A percentile compares a stretch with the other conserved stretches of the same genome.
Evolutionary conservation across 35 echinoderm and acorn worm genomes (phyloP).

Genomic region (Ophioderma brevispina): DNA sequence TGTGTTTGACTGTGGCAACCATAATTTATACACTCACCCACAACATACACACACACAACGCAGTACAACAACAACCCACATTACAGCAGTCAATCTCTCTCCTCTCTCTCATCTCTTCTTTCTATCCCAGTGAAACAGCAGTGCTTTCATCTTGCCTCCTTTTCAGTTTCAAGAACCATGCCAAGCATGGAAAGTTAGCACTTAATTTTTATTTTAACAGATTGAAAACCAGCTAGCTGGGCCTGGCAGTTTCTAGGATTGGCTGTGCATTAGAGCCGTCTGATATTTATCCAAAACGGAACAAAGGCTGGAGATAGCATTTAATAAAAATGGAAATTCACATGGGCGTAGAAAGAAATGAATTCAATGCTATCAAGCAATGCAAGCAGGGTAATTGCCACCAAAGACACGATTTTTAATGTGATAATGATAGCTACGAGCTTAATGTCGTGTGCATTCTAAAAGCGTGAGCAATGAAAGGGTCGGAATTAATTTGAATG

Average conservation of each 20-base stretch:
- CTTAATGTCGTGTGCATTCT: background rate
- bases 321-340: slow-evolving; percentile 12
- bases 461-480: too few species aligned
- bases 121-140: background rate
- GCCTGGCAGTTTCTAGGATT: background rate
- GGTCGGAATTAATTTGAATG: too few species aligned
- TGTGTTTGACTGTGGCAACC: too few species aligned
- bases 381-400: background rate
- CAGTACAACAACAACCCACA: too few species aligned
- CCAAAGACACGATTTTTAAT: background rate
- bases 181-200: background rate
- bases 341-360: background rate
- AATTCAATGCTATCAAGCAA: background rate
- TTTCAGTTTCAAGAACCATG: background rate
- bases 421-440: background rate
- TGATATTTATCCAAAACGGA: background rate
- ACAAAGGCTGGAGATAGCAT: slow-evolving; percentile 2
- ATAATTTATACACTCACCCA: too few species aligned
- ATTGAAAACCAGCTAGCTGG: background rate
- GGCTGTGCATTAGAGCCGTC: background rate
- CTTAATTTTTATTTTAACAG: background rate
- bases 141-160: background rate
- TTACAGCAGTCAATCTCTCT: too few species aligned
- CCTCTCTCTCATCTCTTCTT: too few species aligned
- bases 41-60: too few species aligned